A percentile compares a stretch with the other conserved stretches of the same genome.
Evolutionary conservation across 1,140 invertebrate genomes (phyloP).

Genomic region (Polypedilum vanderplanki): DNA sequence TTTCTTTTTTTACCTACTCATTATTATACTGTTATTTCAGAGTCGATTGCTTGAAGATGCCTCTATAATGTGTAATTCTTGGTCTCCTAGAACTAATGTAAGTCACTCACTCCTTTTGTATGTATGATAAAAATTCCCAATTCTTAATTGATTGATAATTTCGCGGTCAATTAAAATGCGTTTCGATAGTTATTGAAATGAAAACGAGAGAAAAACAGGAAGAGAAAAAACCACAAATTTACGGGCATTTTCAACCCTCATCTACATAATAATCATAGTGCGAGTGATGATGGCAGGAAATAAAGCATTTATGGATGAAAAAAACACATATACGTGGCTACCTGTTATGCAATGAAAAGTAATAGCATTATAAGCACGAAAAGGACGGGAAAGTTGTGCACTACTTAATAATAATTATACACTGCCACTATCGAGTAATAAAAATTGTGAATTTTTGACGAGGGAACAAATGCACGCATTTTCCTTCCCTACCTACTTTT

Average conservation of each 20-base stretch:
- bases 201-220: no score
- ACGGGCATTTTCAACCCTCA: no score
- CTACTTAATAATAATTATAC: slow-evolving; percentile 24
- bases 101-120: slow-evolving; percentile 46
- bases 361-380: slow-evolving; percentile 1
- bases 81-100: slow-evolving; percentile 80
- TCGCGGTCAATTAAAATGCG: no score
- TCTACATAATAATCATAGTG: no score
- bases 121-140: no score
- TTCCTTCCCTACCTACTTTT: background rate
- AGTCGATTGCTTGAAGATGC: slow-evolving; percentile 81
- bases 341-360: background rate
- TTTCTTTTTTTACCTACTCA: slow-evolving; percentile 26
- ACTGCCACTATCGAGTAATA: background rate
- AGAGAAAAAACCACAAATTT: no score
- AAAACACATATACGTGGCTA: background rate
- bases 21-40: slow-evolving; percentile 53
- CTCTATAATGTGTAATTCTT: slow-evolving; percentile 80
- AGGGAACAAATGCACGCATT: background rate
- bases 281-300: background rate
- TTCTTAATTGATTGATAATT: no score
- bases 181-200: no score
- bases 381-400: background rate
- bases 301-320: background rate
- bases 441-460: background rate